Evolutionary conservation across 2,113 vertebrate species (phyloP).

Genomic region (Nansenia antarctica): DNA sequence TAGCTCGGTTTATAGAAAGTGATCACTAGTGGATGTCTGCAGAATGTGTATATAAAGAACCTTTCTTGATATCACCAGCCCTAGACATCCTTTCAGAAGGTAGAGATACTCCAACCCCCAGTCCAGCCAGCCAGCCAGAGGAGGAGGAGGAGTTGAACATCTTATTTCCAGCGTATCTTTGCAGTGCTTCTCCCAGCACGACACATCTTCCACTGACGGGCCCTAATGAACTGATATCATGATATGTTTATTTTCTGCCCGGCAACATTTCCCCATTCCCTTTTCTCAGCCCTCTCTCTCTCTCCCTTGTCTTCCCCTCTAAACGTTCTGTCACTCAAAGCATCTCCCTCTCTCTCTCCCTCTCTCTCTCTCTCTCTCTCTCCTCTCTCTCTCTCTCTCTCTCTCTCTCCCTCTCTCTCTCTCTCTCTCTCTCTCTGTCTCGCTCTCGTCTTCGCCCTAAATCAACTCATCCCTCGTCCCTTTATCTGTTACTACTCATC

Average conservation of each 20-base stretch:
- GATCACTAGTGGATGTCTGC: no score
- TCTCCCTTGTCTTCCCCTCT: constrained; percentile 16
- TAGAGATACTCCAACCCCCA: no score
- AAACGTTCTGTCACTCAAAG: constrained; percentile 28
- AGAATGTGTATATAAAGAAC: no score
- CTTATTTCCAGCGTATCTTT: no score
- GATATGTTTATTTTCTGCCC: constrained; percentile 44
- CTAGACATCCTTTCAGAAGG: no score
- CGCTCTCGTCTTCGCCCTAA: background rate
- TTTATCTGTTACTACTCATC: constrained; percentile 3
- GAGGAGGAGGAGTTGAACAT: no score
- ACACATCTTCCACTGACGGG: no score
- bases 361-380: background rate
- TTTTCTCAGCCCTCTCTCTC: constrained; percentile 23
- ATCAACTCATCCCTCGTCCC: background rate
- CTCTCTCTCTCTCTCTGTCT: constrained; percentile 23
- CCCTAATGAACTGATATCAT: constrained; percentile 46
- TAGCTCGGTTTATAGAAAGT: no score
- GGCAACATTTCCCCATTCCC: constrained; percentile 34
- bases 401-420: background rate
- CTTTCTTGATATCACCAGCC: no score
- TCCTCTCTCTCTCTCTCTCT: constrained; percentile 3
- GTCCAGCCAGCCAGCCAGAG: no score
- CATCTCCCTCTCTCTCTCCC: background rate
- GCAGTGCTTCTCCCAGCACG: no score